A percentile compares a stretch with the other conserved stretches of the same genome.
These are phyloP conservation scores for Malacoctenus gilli DNA, from an alignment of 2,797 vertebrate species.

Conservation along the genomic window DNA sequence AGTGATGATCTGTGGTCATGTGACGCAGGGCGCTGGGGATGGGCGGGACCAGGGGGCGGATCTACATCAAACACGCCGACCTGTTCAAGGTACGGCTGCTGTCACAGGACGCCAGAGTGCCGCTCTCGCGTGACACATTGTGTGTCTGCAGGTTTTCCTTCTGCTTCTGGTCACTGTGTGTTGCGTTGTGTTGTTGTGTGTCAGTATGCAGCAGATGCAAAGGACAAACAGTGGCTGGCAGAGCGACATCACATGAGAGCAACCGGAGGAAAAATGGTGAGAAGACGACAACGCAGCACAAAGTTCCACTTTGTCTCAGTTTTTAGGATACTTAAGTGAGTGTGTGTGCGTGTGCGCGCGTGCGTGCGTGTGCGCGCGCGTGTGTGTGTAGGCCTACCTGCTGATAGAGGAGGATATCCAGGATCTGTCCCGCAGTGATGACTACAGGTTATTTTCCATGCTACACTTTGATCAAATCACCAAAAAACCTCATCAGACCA, in stretches of 20 bases:
- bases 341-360: too few species aligned
- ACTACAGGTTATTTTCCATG: too few species aligned
- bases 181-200: slow-evolving; percentile 42
- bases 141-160: neutral
- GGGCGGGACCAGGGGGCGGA: slow-evolving; percentile 96
- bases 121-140: neutral
- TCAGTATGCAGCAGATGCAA: slow-evolving; percentile 95
- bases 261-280: slow-evolving; percentile 97
- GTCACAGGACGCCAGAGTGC: too few species aligned
- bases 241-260: slow-evolving; percentile 97
- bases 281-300: neutral
- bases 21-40: slow-evolving; percentile 91
- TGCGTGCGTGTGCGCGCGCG: neutral
- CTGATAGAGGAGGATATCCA: slow-evolving; percentile 95
- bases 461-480: too few species aligned
- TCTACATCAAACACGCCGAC: slow-evolving; percentile 97
- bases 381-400: slow-evolving; percentile 88
- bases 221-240: slow-evolving; percentile 98
- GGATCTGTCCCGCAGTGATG: slow-evolving; percentile 89
- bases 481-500: too few species aligned
- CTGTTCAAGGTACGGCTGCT: slow-evolving; percentile 90
- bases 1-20: too few species aligned
- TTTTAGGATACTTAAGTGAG: too few species aligned
- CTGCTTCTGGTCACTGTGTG: slow-evolving; percentile 4
- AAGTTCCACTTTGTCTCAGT: too few species aligned